Percentiles rank a stretch among this genome's conserved stretches.
phyloP scores from a whole-genome alignment of 2,888 invertebrate species.

The Drosophila kanekoi region DNA sequence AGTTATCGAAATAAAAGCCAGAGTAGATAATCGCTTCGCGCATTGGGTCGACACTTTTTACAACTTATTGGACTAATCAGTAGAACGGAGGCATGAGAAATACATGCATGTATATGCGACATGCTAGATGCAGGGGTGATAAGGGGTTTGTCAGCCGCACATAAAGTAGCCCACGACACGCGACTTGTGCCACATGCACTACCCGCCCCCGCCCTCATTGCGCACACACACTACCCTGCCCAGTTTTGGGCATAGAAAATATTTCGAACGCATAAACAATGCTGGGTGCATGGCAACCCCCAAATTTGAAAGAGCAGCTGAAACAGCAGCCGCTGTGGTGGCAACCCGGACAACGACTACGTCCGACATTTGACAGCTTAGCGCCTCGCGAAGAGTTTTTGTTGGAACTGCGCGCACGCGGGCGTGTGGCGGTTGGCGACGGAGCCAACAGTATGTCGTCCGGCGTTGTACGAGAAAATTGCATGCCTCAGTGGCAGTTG shows the following conservation, averaged over 20 bases:
- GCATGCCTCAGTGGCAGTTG: conserved; percentile 76
- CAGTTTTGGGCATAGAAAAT: conserved; percentile 19
- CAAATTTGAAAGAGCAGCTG: conserved; percentile 23
- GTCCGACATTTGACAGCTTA: conserved; percentile 79
- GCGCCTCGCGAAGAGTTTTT: conserved; percentile 64
- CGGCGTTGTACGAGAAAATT: conserved; percentile 63
- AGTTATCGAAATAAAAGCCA: conserved; percentile 77
- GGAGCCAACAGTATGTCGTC: conserved; percentile 34
- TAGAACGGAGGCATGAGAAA: conserved; percentile 17
- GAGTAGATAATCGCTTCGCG: conserved; percentile 62
- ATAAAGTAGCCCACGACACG: conserved; percentile 78
- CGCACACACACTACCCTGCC: conserved; percentile 1
- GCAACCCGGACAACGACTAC: conserved; percentile 40
- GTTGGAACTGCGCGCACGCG: conserved; percentile 1
- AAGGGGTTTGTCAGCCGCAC: conserved; percentile 21
- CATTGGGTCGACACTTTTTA: conserved; percentile 72
- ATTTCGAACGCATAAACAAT: conserved; percentile 52
- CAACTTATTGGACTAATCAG: conserved; percentile 83
- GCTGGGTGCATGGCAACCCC: conserved; percentile 60
- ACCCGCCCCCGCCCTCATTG: neutral
- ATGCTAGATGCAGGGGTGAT: neutral
- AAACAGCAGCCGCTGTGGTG: conserved; percentile 40
- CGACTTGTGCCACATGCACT: conserved; percentile 42
- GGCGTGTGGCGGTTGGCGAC: neutral
- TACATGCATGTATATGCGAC: neutral